A percentile compares a stretch with the other conserved stretches of the same genome.
phyloP scores from a whole-genome alignment of 2,888 invertebrate species.

The Byasa hedistus region DNA sequence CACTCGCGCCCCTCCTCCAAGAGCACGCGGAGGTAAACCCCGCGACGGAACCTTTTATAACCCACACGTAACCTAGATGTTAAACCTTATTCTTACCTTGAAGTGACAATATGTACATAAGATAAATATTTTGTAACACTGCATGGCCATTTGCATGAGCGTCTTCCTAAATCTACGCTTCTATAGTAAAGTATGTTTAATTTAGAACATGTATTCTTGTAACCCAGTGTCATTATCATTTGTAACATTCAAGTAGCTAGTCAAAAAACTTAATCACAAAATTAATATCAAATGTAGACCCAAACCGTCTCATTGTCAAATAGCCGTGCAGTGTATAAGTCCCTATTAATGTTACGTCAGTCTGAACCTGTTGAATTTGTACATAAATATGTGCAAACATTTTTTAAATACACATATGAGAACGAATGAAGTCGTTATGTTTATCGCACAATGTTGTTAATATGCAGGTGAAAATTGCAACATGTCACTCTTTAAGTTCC shows the following conservation, averaged over 20 bases:
- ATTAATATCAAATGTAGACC: slow-evolving; percentile 37
- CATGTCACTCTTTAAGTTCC: slow-evolving; percentile 55
- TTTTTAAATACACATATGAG: slow-evolving; percentile 63
- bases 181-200: slow-evolving; percentile 6
- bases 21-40: slow-evolving; percentile 77
- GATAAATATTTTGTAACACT: slow-evolving; percentile 75
- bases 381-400: slow-evolving; percentile 68
- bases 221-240: too few relatives aligned
- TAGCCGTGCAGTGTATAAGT: slow-evolving; percentile 57
- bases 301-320: slow-evolving; percentile 37
- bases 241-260: too few relatives aligned
- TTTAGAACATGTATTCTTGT: too few relatives aligned
- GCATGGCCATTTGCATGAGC: slow-evolving; percentile 54
- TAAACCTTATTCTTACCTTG: slow-evolving; percentile 74
- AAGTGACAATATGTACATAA: slow-evolving; percentile 81
- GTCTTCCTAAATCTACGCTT: slow-evolving; percentile 14
- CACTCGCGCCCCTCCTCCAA: slow-evolving; percentile 79
- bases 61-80: slow-evolving; percentile 59
- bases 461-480: slow-evolving; percentile 65
- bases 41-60: slow-evolving; percentile 56
- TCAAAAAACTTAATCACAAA: slow-evolving; percentile 6
- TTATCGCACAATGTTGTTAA: slow-evolving; percentile 69
- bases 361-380: slow-evolving; percentile 67
- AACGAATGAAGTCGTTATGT: slow-evolving; percentile 62
- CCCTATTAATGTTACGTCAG: slow-evolving; percentile 65